Evolutionary conservation across 1,140 invertebrate species (phyloP), one percentile per base, ranked within the genome.

Genomic region (Aphelenchoides fujianensis): DNA sequence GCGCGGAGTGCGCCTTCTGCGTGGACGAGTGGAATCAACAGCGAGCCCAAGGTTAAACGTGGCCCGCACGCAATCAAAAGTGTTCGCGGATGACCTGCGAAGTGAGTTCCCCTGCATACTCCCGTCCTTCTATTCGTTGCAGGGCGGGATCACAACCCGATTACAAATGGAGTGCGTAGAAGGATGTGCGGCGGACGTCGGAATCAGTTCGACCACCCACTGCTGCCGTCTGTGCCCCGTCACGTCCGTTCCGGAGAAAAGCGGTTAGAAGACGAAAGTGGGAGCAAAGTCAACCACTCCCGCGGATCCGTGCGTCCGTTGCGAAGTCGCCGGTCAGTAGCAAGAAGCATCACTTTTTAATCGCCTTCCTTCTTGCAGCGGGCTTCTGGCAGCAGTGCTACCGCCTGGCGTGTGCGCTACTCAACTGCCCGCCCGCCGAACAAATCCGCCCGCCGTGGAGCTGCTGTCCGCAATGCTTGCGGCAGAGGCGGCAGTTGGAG

Each of bases 221-320:
- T 66, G 63, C 32, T 66, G 63, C 31, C 63, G 1, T 66, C 32
- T 66, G 16, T 66, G 63, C 7, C 63, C 63, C 1, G 32, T 66
- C 7, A 12, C 16, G 16, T 19, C n/a, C 19, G n/a, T n/a, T n/a
- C n/a, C n/a, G n/a, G n/a, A n/a, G n/a, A n/a, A n/a, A n/a, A n/a
- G n/a, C n/a, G n/a, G n/a, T n/a, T n/a, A n/a, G n/a, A n/a, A n/a
- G 30, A 61, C n/a, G 2, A 1, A 34, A 61, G 19, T 66, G 55
- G 34, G 5, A 30, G 55, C 28, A 5, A 59, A 59, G 41, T 59
- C 5, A 59, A 59, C 55, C 5, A 59, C 55, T 48, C 12, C 23
- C 36, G 28, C 31, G n/a, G 34, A 66, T 66, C 34, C 63, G 12
- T 66, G 63, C 31, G 63, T 66, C 9, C 16, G 34, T n/a, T 66